Percentiles rank a stretch among this genome's conserved stretches.
Conservation (phyloP, 2,113 vertebrate genomes). For the Sitta europaea region DNA sequence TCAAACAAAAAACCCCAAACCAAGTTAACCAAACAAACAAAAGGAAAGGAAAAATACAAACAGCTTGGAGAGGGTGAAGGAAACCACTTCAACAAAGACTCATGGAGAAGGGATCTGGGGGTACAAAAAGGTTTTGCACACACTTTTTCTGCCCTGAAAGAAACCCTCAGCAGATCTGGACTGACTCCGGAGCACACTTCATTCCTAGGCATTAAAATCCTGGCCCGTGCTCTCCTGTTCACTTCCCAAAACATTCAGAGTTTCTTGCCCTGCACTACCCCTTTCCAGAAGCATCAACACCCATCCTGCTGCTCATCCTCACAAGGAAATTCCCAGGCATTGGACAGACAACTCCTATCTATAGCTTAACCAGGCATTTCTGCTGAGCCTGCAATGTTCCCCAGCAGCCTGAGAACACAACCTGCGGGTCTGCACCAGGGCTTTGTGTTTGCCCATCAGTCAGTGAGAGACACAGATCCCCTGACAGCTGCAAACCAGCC, state of each 20-base stretch:
- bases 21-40: background rate
- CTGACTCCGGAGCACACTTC: background rate
- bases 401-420: background rate
- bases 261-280: background rate
- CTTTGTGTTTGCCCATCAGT: background rate
- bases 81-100: background rate
- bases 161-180: background rate
- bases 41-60: background rate
- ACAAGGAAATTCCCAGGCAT: background rate
- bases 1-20: background rate
- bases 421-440: rapidly evolving
- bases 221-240: background rate
- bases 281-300: background rate
- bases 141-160: background rate
- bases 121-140: background rate
- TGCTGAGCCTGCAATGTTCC: background rate
- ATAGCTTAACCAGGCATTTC: background rate
- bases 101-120: background rate
- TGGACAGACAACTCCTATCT: background rate
- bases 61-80: background rate
- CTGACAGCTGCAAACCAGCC: background rate
- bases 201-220: background rate
- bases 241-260: background rate
- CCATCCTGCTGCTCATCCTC: background rate
- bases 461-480: background rate